Evolutionary conservation across 2,888 invertebrate species (phyloP).

Genomic region (Heteromyza rotundicornis): DNA sequence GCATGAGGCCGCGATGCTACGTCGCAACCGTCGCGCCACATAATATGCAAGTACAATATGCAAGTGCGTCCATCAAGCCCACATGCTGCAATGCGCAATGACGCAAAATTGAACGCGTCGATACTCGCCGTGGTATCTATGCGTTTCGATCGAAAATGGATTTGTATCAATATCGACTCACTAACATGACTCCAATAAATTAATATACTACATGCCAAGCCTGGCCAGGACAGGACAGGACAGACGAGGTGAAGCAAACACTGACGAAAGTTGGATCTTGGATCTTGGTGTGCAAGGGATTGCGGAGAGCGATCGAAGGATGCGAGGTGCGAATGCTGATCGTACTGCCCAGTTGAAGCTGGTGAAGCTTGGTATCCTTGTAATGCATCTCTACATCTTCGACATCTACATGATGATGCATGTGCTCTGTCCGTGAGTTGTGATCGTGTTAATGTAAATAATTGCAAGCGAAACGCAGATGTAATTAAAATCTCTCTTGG

Average conservation of each 20-base stretch:
- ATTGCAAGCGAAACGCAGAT: constrained; percentile 53
- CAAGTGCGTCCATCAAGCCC: constrained; percentile 29
- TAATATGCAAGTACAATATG: not conserved
- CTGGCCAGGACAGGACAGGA: constrained; percentile 26
- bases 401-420: constrained; percentile 48
- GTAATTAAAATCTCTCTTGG: constrained; percentile 54
- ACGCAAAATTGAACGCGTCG: constrained; percentile 28
- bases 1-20: constrained; percentile 36
- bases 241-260: constrained; percentile 7
- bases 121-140: constrained; percentile 37
- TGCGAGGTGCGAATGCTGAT: constrained; percentile 23
- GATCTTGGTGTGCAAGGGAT: not conserved
- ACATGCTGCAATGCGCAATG: constrained; percentile 32
- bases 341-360: constrained; percentile 22
- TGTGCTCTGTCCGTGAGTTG: constrained; percentile 57
- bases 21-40: constrained; percentile 24
- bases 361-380: constrained; percentile 17
- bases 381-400: not conserved
- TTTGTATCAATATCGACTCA: constrained; percentile 63
- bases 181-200: constrained; percentile 63
- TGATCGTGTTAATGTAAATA: constrained; percentile 62
- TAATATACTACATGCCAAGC: constrained; percentile 56
- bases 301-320: not conserved
- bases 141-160: constrained; percentile 58
- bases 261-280: not conserved